phyloP scores from a whole-genome alignment of 2,888 invertebrate genomes.

The Nowickia ferox region DNA sequence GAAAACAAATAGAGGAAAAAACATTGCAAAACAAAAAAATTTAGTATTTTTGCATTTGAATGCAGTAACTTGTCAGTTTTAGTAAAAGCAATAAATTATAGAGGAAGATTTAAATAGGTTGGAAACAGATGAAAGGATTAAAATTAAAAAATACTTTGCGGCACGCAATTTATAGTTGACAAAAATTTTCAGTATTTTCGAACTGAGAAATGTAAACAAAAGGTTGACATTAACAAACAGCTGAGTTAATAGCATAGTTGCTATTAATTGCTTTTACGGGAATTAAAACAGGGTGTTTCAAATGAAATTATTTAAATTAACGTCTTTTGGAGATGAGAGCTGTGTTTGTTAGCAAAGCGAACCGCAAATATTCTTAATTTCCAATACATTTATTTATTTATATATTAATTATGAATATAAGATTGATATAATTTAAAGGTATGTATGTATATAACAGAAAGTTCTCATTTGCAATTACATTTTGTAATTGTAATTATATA shows the following conservation, averaged over 20 bases:
- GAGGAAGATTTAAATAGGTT: slow-evolving; percentile 60
- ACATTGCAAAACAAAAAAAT: slow-evolving; percentile 51
- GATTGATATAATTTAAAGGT: no score
- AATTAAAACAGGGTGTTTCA: slow-evolving; percentile 6
- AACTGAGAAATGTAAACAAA: slow-evolving; percentile 63
- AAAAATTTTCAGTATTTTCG: slow-evolving; percentile 12
- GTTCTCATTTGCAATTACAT: no score
- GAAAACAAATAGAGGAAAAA: slow-evolving; percentile 40
- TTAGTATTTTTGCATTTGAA: slow-evolving; percentile 74
- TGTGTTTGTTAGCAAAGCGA: neutral
- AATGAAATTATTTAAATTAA: neutral
- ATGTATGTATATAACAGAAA: no score
- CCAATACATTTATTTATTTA: no score
- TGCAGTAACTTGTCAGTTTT: slow-evolving; percentile 75
- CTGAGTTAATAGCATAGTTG: neutral
- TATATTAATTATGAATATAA: no score
- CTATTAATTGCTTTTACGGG: neutral
- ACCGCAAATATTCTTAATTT: no score
- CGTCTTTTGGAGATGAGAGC: slow-evolving; percentile 1
- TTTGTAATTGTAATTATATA: no score
- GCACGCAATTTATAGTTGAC: neutral
- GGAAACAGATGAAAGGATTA: slow-evolving; percentile 71
- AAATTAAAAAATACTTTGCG: slow-evolving; percentile 11
- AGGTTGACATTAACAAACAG: slow-evolving; percentile 21
- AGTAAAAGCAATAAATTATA: slow-evolving; percentile 46